A percentile compares a stretch with the other conserved stretches of the same genome.
phyloP scores from a whole-genome alignment of 2,888 invertebrate genomes.

The Ennomos erosarius region DNA sequence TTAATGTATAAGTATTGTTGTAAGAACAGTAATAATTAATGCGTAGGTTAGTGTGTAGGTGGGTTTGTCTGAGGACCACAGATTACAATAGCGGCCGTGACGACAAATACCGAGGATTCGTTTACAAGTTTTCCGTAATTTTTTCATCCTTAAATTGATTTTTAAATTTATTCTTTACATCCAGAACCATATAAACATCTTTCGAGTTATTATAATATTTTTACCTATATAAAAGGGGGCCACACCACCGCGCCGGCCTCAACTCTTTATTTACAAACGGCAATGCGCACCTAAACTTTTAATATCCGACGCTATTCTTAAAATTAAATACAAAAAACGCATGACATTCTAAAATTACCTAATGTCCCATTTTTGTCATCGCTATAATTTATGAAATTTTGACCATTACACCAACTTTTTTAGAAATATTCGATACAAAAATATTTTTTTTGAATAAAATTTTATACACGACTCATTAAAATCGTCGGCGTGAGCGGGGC shows the following conservation, averaged over 20 bases:
- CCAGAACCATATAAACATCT: constrained; percentile 86
- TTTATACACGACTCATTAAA: constrained; percentile 83
- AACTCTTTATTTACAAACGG: constrained; percentile 88
- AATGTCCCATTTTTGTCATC: constrained; percentile 78
- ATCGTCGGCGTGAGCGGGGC: constrained; percentile 63
- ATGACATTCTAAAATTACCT: constrained; percentile 84
- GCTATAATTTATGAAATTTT: constrained; percentile 86
- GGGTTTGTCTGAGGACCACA: constrained; percentile 80
- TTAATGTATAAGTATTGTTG: constrained; percentile 82
- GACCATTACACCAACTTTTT: constrained; percentile 84
- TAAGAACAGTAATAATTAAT: constrained; percentile 83
- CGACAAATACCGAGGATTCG: constrained; percentile 83
- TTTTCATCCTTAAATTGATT: constrained; percentile 74
- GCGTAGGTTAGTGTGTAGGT: constrained; percentile 79
- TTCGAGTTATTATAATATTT: constrained; percentile 84
- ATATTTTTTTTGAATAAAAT: constrained; percentile 86
- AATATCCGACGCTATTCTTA: constrained; percentile 86
- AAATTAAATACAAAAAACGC: constrained; percentile 86
- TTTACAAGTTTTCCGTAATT: constrained; percentile 66
- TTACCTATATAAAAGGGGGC: constrained; percentile 80
- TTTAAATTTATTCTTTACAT: constrained; percentile 83
- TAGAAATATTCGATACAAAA: constrained; percentile 87
- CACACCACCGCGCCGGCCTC: constrained; percentile 64
- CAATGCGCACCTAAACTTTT: constrained; percentile 89
- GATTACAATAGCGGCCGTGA: constrained; percentile 83